Evolutionary conservation across 2,113 vertebrate species (phyloP).

Genomic region (Actenoides hombroni): DNA sequence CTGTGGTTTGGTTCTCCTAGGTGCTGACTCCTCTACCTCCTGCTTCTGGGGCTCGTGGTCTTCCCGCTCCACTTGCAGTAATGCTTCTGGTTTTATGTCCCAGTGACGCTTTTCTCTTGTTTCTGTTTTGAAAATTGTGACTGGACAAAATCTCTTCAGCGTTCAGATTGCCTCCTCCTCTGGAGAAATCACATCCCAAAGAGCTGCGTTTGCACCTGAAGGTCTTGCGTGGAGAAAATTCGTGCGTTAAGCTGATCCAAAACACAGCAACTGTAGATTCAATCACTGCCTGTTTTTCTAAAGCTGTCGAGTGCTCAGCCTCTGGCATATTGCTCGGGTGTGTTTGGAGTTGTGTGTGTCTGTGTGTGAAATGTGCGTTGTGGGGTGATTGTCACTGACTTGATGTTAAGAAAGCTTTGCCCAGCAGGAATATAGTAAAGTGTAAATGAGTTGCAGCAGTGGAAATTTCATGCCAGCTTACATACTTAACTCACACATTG

Average conservation of each 20-base stretch:
- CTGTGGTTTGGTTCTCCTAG: background rate
- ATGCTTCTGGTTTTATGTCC: background rate
- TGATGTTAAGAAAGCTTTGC: background rate
- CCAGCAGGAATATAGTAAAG: background rate
- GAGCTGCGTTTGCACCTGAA: background rate
- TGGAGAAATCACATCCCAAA: background rate
- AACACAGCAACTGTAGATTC: background rate
- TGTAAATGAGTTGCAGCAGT: background rate
- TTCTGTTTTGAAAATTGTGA: background rate
- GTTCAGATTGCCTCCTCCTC: background rate
- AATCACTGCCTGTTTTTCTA: rapidly evolving
- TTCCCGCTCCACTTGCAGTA: background rate
- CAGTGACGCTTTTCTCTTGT: background rate
- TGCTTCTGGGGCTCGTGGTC: background rate
- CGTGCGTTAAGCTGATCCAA: rapidly evolving
- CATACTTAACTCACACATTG: background rate
- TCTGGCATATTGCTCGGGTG: background rate
- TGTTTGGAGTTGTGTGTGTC: background rate
- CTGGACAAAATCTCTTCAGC: background rate
- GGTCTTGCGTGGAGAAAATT: background rate
- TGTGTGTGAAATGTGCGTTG: background rate
- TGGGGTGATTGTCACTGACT: background rate
- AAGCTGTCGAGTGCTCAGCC: background rate
- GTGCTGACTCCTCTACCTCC: background rate
- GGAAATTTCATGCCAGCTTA: background rate